A percentile compares a stretch with the other conserved stretches of the same genome.
These are phyloP conservation scores for Luperina nickerlii DNA, from an alignment of 2,888 invertebrate species.

Conservation along the genomic window DNA sequence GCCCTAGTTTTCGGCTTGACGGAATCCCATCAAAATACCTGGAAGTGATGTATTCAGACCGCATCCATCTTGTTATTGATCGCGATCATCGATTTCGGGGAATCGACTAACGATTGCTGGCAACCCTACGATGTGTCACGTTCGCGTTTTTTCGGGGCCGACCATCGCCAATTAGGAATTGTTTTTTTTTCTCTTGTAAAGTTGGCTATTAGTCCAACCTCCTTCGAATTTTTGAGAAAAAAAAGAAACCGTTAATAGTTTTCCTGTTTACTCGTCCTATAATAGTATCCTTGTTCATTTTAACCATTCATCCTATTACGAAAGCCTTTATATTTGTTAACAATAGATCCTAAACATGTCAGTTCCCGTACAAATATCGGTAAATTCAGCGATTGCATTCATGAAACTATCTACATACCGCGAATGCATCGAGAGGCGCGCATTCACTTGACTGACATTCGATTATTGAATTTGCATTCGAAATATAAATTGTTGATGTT, in stretches of 20 bases:
- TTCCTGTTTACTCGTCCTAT: slow-evolving; percentile 9
- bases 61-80: slow-evolving; percentile 67
- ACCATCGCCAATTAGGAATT: slow-evolving; percentile 53
- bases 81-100: slow-evolving; percentile 70
- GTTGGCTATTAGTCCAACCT: slow-evolving; percentile 6
- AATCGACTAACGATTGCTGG: slow-evolving; percentile 70
- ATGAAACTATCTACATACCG: slow-evolving; percentile 57
- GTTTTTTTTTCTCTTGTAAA: slow-evolving; percentile 28
- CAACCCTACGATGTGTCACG: slow-evolving; percentile 59
- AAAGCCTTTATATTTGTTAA: slow-evolving; percentile 36
- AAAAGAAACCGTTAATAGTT: neutral
- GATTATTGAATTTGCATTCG: slow-evolving; percentile 62
- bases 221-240: neutral
- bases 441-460: slow-evolving; percentile 63
- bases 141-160: slow-evolving; percentile 55
- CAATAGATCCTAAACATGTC: slow-evolving; percentile 61
- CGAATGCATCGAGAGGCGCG: slow-evolving; percentile 51
- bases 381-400: slow-evolving; percentile 55
- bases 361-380: slow-evolving; percentile 54
- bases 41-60: slow-evolving; percentile 70
- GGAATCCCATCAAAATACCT: slow-evolving; percentile 78
- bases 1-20: slow-evolving; percentile 67
- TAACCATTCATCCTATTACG: neutral
- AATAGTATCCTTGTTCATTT: neutral
- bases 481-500: slow-evolving; percentile 61